A percentile compares a stretch with the other conserved stretches of the same genome.
These are phyloP conservation scores for Periophthalmus magnuspinnatus DNA, from an alignment of 2,797 vertebrate genomes.

Conservation along the genomic window DNA sequence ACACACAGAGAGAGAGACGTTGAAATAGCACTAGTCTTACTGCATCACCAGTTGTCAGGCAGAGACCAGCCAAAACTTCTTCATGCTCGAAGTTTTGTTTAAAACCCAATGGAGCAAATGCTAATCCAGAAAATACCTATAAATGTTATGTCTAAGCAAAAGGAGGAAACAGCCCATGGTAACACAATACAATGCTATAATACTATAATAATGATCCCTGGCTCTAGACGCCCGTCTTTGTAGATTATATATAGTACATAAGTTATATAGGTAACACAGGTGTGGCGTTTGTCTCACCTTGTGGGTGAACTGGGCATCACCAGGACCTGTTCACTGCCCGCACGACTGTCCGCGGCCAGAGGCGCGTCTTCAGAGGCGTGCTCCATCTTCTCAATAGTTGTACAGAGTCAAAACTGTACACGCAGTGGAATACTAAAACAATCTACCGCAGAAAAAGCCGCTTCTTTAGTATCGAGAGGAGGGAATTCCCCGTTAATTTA, in stretches of 20 bases:
- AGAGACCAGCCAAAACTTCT: background rate
- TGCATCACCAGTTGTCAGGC: slow-evolving; percentile 1
- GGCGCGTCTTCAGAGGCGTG: slow-evolving; percentile 19
- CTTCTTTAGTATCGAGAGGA: background rate
- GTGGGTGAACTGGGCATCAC: background rate
- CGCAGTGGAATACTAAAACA: background rate
- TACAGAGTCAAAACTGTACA: background rate
- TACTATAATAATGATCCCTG: too few species aligned
- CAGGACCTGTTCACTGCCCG: slow-evolving; percentile 44
- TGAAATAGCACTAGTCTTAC: background rate
- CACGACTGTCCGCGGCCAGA: slow-evolving; percentile 30
- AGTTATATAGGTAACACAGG: background rate
- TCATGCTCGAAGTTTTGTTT: background rate
- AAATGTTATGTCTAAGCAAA: background rate
- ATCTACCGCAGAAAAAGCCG: background rate
- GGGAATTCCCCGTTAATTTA: background rate
- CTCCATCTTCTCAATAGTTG: slow-evolving; percentile 39
- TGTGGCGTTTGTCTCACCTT: slow-evolving; percentile 48
- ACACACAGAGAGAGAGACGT: too few species aligned
- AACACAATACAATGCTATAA: background rate
- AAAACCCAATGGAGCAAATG: background rate
- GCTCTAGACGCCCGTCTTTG: too few species aligned
- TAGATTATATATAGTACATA: background rate
- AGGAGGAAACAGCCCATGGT: background rate
- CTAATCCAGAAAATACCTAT: background rate